Conservation (phyloP, 2,888 invertebrate genomes). For the Drosophila neotestacea region DNA sequence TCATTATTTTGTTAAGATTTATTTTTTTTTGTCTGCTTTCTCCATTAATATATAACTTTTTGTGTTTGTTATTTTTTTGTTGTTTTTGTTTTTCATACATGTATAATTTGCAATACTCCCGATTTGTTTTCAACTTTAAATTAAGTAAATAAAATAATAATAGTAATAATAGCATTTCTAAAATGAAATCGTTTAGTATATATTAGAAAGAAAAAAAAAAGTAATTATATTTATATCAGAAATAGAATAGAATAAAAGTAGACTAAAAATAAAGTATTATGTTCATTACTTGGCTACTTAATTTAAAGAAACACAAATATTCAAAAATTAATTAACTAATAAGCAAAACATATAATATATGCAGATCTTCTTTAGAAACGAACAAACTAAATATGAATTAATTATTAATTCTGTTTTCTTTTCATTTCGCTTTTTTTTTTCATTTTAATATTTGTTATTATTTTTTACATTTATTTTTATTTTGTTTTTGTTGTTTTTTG, state of each 20-base stretch:
- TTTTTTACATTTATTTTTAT: constrained; percentile 56
- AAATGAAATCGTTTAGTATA: constrained; percentile 70
- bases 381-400: constrained; percentile 55
- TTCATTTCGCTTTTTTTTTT: constrained; percentile 5
- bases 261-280: constrained; percentile 60
- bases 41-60: constrained; percentile 48
- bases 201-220: constrained; percentile 38
- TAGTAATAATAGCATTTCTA: constrained; percentile 59
- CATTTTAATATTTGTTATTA: constrained; percentile 30
- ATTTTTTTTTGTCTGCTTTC: constrained; percentile 46
- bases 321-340: constrained; percentile 47
- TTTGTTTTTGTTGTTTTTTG: constrained; percentile 16
- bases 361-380: constrained; percentile 54
- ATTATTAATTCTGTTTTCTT: constrained; percentile 25
- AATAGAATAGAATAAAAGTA: constrained; percentile 39
- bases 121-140: constrained; percentile 68
- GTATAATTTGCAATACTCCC: constrained; percentile 76
- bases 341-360: constrained; percentile 51
- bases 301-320: constrained; percentile 35
- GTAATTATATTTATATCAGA: constrained; percentile 35
- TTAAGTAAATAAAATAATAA: constrained; percentile 52
- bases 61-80: constrained; percentile 35
- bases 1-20: constrained; percentile 22
- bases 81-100: constrained; percentile 34
- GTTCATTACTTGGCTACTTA: constrained; percentile 74